Base-by-base conservation (phyloP, 2,888 invertebrate genomes). In the Mylabris sibirica region DNA sequence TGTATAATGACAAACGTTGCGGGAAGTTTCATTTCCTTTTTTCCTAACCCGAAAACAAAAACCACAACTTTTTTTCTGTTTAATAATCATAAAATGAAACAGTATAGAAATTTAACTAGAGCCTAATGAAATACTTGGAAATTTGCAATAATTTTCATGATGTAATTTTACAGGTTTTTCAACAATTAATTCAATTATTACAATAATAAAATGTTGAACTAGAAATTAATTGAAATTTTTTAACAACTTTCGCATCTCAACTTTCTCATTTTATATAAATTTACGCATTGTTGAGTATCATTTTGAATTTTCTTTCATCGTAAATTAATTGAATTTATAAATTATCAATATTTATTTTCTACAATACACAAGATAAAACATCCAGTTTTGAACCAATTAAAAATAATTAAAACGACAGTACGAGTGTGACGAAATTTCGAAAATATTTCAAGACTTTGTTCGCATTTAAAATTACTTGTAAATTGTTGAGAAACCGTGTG, bases 1-100 rank as follows among this genome's bases (percentile, higher is more conserved):
- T 22, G 59, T 44, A 9, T 5, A 24, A 65, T 68, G 68, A 68
- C 68, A 59, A 68, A 65, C 49, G 20, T 62, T 68, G 57, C 63
- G 64, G 67, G 12, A 67, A 64, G 38, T 41, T 61, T 65, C 65
- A 65, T 57, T 65, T 68, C 68, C 68, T 61, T 57, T 68, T 65
- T 38, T 26, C 26, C 26, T 57, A 61, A 14, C 41, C 17, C 44
- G n/a, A 17, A 49, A 35, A n/a, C n/a, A 64, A 17, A 63, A 64
- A 64, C 41, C 65, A 41, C 61, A 64, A 60, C n/a, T 3, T 3
- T 60, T 24, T 20, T 34, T 60, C 57, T 35, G 9, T 35, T 11
- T 11, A 44, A 63, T 14, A 65, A 59, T 35, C 30, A 30, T 5
- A 30, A 30, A 68, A 65, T 30, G 20, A 6, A 49, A 49, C 20